Evolutionary conservation across 2,888 invertebrate genomes (phyloP).

Genomic region (Lithophane ornitopus): DNA sequence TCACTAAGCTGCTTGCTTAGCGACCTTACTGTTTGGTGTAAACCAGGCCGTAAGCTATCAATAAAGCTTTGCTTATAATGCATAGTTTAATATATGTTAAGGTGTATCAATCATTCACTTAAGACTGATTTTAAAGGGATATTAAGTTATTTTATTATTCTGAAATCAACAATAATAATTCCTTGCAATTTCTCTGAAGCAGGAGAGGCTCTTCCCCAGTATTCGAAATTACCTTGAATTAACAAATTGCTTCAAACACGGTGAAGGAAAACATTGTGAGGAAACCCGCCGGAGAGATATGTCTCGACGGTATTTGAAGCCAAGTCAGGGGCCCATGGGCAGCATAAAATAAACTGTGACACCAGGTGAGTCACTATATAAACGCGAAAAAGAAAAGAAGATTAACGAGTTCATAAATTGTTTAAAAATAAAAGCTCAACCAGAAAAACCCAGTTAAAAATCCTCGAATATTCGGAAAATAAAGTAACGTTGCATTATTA

Average conservation of each 20-base stretch:
- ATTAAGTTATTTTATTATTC: not conserved
- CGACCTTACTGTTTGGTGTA: not conserved
- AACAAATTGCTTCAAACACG: not conserved
- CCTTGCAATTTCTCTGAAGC: not conserved
- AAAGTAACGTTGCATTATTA: slow-evolving; percentile 50
- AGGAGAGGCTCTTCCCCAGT: not conserved
- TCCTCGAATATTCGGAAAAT: slow-evolving; percentile 30
- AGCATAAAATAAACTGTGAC: no score
- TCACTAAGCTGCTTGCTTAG: slow-evolving; percentile 3
- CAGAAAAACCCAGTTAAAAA: slow-evolving; percentile 15
- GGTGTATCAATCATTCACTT: not conserved
- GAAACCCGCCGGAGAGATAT: no score
- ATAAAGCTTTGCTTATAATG: not conserved
- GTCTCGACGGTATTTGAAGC: no score
- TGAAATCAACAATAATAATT: not conserved
- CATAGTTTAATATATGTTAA: not conserved
- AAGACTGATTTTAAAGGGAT: not conserved
- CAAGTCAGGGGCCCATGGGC: no score
- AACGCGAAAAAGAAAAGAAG: no score
- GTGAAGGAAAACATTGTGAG: no score
- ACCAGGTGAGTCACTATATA: no score
- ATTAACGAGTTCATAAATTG: not conserved
- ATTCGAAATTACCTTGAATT: not conserved
- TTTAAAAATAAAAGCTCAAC: not conserved
- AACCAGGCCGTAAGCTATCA: not conserved